Evolutionary conservation across 2,797 vertebrate genomes (phyloP).

Genomic region (Scleropages formosus): DNA sequence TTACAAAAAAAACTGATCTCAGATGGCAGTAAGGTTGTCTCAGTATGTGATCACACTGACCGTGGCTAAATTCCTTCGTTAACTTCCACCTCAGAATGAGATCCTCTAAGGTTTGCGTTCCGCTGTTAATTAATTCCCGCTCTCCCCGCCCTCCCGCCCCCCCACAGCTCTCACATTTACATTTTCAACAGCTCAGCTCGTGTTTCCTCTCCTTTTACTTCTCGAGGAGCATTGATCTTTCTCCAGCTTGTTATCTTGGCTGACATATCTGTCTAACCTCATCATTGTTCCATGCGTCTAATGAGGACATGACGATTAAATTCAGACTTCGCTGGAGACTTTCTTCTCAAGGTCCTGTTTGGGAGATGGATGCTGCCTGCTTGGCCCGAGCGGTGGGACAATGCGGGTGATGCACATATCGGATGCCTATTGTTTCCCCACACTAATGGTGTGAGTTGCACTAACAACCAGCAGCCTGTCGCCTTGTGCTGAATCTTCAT

Average conservation of each 20-base stretch:
- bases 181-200: background rate
- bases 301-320: slow-evolving; percentile 25
- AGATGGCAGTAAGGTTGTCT: background rate
- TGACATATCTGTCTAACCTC: slow-evolving; percentile 23
- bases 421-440: too few relatives aligned
- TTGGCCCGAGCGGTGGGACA: too few relatives aligned
- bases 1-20: background rate
- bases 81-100: background rate
- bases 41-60: background rate
- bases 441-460: too few relatives aligned
- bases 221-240: slow-evolving; percentile 25
- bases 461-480: too few relatives aligned
- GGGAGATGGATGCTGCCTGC: too few relatives aligned
- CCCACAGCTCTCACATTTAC: slow-evolving; percentile 18
- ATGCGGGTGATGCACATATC: too few relatives aligned
- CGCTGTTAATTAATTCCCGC: slow-evolving; percentile 22
- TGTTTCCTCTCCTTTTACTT: slow-evolving; percentile 14
- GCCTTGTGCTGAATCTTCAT: too few relatives aligned
- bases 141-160: background rate
- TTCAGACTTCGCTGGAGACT: slow-evolving; percentile 5
- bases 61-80: background rate
- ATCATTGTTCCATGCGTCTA: slow-evolving; percentile 14
- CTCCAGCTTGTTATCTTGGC: slow-evolving; percentile 14
- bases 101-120: background rate
- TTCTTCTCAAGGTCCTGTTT: too few relatives aligned